Base-by-base conservation (phyloP, 2,888 invertebrate species). In the Hyposoter dolosus region DNA sequence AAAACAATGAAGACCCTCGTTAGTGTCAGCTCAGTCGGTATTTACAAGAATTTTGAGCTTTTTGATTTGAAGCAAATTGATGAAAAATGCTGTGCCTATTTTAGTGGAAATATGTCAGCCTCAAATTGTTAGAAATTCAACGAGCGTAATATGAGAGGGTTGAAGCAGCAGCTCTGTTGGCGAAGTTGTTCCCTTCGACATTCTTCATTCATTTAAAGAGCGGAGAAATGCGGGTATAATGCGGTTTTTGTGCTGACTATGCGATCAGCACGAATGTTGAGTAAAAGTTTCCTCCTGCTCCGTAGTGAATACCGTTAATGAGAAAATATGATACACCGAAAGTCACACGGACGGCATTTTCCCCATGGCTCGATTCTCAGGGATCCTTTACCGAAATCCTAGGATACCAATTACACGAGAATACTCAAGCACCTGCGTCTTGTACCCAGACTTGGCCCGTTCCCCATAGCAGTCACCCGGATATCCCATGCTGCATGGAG, bases 341-440 rank as follows among this genome's bases (percentile, higher is more conserved):
- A 77, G 45, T 72, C 65, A 56, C 65, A 47, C 28, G 53, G 63
- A n/a, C 35, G 69, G 80, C 9, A 74, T 84, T 71, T 84, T 82
- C 69, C 12, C 74, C 74, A n/a, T 65, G 17, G 79, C 84, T 76
- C 63, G 69, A 19, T 56, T 40, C 53, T 40, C 28, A 35, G 68
- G 74, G 40, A 53, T 17, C 88, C 83, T 83, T 88, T 83, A 75
- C 85, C 82, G 78, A 87, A 88, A 89, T 88, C 90, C 88, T 88
- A 87, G 88, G 89, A 91, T 89, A 90, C 90, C 92, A 91, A 91
- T 91, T 91, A 91, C 89, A 91, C 86, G 88, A 90, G 89, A 91
- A 91, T 89, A 88, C 88, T 88, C 88, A 32, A 60, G 66, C 47
- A 77, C 66, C 45, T 15, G 43, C 65, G 78, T 83, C 78, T 74